Conservation (phyloP, 2,113 vertebrate genomes). For the Axis porcinus region DNA sequence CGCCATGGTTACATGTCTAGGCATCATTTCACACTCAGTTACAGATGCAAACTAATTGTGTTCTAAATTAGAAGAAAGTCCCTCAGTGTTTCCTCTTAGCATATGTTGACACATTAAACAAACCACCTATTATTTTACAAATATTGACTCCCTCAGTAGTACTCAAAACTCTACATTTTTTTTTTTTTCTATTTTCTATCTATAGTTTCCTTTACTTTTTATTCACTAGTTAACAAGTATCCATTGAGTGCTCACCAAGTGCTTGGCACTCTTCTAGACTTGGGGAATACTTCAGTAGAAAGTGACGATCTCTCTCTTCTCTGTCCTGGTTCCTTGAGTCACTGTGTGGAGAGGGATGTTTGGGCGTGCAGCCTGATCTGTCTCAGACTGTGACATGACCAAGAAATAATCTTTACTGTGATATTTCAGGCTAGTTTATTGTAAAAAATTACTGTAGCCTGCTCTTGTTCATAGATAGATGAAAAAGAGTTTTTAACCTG, state of each 20-base stretch:
- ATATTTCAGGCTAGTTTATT: not conserved
- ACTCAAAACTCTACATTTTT: not conserved
- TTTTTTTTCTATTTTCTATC: not conserved
- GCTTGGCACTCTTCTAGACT: not conserved
- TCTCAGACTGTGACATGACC: not conserved
- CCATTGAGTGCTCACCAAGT: not conserved
- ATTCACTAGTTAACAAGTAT: not conserved
- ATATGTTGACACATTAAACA: not conserved
- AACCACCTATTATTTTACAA: not conserved
- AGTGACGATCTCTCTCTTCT: not conserved
- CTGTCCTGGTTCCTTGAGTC: not conserved
- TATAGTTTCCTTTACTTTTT: not conserved
- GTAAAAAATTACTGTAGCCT: not conserved
- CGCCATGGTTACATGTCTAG: not conserved
- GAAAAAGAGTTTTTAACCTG: not conserved
- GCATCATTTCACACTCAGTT: conserved; percentile 1
- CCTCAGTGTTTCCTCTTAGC: not conserved
- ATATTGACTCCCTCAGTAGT: not conserved
- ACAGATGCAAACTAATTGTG: not conserved
- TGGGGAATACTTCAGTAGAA: not conserved
- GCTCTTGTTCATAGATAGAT: not conserved
- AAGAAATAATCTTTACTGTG: not conserved
- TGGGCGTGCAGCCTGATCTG: not conserved
- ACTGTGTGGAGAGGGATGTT: not conserved
- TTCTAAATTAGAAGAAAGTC: conserved; percentile 22